These are phyloP conservation scores for Dendrolimus pini DNA, from an alignment of 2,888 invertebrate genomes.

Conservation along the genomic window DNA sequence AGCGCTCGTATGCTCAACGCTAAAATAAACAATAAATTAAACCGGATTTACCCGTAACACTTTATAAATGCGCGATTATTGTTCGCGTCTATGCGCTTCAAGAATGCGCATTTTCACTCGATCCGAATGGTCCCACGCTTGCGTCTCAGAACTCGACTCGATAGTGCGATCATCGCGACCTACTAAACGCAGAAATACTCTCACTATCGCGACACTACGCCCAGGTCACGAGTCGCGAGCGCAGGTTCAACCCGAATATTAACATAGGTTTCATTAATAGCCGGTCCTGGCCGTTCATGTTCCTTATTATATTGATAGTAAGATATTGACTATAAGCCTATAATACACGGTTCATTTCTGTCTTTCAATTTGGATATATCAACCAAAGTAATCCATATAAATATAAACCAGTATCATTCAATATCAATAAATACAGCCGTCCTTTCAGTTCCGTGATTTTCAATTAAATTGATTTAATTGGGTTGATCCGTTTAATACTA, in stretches of 20 bases:
- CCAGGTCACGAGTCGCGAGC: not conserved
- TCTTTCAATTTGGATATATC: no score
- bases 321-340: no score
- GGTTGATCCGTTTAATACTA: no score
- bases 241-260: not conserved
- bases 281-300: no score
- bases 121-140: constrained; percentile 34
- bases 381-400: no score
- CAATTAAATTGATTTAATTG: no score
- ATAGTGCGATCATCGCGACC: constrained; percentile 51
- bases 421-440: no score
- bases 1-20: not conserved
- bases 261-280: not conserved
- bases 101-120: constrained; percentile 42
- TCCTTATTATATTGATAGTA: no score
- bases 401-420: no score
- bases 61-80: not conserved
- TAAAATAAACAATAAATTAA: not conserved
- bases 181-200: constrained; percentile 59
- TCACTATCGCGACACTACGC: constrained; percentile 43
- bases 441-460: no score
- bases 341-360: no score
- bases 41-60: not conserved
- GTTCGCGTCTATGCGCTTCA: not conserved
- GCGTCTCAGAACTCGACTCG: not conserved